These are phyloP conservation scores for Styela clava DNA, from an alignment of 23 tunicate species.

Conservation along the genomic window DNA sequence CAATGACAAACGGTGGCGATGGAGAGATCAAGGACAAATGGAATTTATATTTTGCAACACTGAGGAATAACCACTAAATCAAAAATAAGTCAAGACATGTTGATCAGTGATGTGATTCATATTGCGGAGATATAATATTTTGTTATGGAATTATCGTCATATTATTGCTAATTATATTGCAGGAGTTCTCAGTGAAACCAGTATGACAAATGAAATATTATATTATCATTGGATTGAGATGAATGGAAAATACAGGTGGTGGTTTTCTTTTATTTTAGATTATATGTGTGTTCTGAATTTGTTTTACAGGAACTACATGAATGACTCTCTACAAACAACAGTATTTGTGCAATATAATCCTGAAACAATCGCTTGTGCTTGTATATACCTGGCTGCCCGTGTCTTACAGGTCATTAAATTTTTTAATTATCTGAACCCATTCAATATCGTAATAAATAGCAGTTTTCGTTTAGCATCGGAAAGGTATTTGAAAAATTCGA, in stretches of 20 bases:
- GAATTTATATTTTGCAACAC: no score
- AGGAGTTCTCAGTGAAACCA: neutral
- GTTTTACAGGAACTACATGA: constrained; percentile 91
- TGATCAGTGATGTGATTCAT: no score
- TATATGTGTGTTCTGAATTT: constrained; percentile 1
- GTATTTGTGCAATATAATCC: constrained; percentile 81
- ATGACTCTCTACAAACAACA: constrained; percentile 87
- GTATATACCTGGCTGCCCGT: constrained; percentile 90
- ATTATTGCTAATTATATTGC: no score
- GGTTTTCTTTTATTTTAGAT: neutral
- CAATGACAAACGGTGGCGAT: no score
- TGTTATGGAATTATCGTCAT: no score
- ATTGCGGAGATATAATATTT: no score
- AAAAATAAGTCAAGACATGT: no score
- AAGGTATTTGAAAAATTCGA: no score
- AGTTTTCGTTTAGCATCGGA: neutral
- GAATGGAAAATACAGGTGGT: neutral
- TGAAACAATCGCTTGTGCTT: constrained; percentile 97
- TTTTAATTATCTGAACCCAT: neutral
- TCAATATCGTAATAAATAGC: neutral
- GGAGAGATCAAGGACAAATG: no score
- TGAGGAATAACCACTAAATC: no score
- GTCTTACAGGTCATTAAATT: constrained; percentile 56
- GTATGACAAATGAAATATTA: neutral
- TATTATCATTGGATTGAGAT: neutral